A percentile compares a stretch with the other conserved stretches of the same genome.
Conservation (phyloP, 2,888 invertebrate genomes). For the Phymatocera aterrima region DNA sequence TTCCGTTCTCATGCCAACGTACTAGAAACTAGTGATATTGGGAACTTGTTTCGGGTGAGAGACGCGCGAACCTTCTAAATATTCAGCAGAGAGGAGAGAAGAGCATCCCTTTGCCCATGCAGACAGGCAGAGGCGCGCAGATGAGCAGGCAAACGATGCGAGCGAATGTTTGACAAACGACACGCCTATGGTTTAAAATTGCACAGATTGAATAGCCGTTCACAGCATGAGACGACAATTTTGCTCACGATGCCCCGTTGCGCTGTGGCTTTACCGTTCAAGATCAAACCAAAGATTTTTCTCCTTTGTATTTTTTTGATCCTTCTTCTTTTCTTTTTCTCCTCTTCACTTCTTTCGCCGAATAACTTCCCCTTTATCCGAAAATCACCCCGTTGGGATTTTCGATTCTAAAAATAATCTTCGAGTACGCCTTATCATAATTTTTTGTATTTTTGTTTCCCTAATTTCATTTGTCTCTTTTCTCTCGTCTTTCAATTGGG, state of each 20-base stretch:
- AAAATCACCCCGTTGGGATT: too few relatives aligned
- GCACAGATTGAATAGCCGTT: conserved; percentile 33
- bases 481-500: too few relatives aligned
- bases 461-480: neutral
- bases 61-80: neutral
- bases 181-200: conserved; percentile 31
- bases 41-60: neutral
- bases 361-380: too few relatives aligned
- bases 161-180: conserved; percentile 30
- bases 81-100: too few relatives aligned
- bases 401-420: too few relatives aligned
- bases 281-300: conserved; percentile 14
- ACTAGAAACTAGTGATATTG: neutral
- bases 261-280: conserved; percentile 17
- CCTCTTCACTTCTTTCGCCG: conserved; percentile 13
- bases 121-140: neutral
- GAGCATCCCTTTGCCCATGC: neutral
- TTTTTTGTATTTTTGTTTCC: too few relatives aligned
- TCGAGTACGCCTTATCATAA: too few relatives aligned
- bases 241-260: conserved; percentile 27
- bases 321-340: neutral
- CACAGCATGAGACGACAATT: conserved; percentile 39
- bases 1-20: too few relatives aligned
- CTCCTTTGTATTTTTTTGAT: neutral
- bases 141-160: neutral